Percentiles rank a stretch among this genome's conserved stretches.
Conservation (phyloP, 2,888 invertebrate genomes). For the Amphiduros pacificus region DNA sequence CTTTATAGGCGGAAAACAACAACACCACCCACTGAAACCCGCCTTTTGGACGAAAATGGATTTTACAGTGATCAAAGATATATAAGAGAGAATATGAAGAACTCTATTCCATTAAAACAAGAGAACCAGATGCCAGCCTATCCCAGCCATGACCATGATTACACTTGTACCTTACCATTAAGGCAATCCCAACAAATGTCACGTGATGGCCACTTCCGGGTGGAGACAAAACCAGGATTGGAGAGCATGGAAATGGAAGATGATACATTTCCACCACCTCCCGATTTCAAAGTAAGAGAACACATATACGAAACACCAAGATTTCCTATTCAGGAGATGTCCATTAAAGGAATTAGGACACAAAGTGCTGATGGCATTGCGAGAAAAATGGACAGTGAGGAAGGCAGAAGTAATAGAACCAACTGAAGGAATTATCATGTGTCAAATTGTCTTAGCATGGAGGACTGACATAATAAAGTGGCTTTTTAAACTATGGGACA, state of each 20-base stretch:
- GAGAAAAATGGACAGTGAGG: constrained; percentile 10
- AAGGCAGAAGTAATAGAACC: constrained; percentile 11
- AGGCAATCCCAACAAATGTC: not conserved
- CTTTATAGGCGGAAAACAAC: no score
- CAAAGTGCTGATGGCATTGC: constrained; percentile 15
- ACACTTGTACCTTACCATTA: not conserved
- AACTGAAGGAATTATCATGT: no score
- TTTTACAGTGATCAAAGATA: not conserved
- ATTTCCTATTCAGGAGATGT: constrained; percentile 8
- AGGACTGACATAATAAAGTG: no score
- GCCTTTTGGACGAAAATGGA: not conserved
- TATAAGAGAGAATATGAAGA: not conserved
- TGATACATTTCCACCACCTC: not conserved
- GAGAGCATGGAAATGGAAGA: not conserved
- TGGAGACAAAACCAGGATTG: no score
- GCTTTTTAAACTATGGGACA: no score
- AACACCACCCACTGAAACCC: not conserved
- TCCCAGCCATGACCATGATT: not conserved
- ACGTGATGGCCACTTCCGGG: not conserved
- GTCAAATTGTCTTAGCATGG: no score
- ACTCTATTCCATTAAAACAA: not conserved
- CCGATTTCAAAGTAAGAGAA: not conserved
- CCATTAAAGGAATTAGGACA: constrained; percentile 1
- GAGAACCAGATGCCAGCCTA: not conserved
- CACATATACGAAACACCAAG: constrained; percentile 13